phyloP scores from a whole-genome alignment of 2,113 vertebrate genomes.

The Limnothrissa miodon region DNA sequence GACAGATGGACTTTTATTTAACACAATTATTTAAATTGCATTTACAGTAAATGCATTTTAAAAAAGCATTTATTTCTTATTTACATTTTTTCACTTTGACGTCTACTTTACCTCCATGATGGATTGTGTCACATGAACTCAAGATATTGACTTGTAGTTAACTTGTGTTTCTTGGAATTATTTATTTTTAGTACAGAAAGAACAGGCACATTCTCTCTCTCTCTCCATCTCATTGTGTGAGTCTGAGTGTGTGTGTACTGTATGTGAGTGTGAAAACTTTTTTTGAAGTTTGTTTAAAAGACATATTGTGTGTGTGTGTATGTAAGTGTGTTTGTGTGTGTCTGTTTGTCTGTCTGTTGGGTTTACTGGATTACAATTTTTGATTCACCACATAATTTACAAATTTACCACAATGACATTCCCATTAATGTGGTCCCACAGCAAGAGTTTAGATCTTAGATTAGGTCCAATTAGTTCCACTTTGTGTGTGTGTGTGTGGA shows the following conservation, averaged over 20 bases:
- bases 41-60: too few species aligned
- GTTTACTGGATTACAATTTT: too few species aligned
- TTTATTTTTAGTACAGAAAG: neutral
- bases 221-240: neutral
- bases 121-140: neutral
- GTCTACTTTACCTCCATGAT: neutral
- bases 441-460: too few species aligned
- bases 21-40: constrained; percentile 35
- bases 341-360: neutral
- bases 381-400: too few species aligned
- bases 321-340: neutral
- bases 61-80: constrained; percentile 23
- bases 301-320: neutral
- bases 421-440: too few species aligned
- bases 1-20: constrained; percentile 51
- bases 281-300: too few species aligned
- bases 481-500: neutral
- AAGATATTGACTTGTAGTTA: neutral
- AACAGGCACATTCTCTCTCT: neutral
- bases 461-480: too few species aligned
- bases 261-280: neutral
- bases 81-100: constrained; percentile 1
- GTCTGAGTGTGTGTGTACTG: neutral
- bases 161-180: neutral
- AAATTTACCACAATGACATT: too few species aligned